Percentiles rank a stretch among this genome's conserved stretches.
These are phyloP conservation scores for Platerodrilus igneus DNA, from an alignment of 2,888 invertebrate species.

Conservation along the genomic window DNA sequence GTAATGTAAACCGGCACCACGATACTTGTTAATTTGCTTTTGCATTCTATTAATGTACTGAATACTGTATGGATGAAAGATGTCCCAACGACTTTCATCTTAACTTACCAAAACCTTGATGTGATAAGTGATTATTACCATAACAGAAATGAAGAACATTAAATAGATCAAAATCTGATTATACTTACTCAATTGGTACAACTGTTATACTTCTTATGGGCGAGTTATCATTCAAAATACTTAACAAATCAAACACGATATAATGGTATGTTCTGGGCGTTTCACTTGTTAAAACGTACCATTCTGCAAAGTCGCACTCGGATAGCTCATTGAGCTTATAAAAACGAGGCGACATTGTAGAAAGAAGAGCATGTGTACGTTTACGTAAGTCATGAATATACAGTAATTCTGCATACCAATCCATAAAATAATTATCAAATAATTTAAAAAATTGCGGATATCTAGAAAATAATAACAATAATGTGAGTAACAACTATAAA, in stretches of 20 bases:
- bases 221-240: slow-evolving; percentile 35
- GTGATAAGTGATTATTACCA: too few relatives aligned
- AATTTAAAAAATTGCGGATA: slow-evolving; percentile 46
- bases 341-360: slow-evolving; percentile 48
- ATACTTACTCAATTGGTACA: slow-evolving; percentile 41
- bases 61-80: too few relatives aligned
- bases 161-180: too few relatives aligned
- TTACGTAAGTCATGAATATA: slow-evolving; percentile 39
- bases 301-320: slow-evolving; percentile 47
- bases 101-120: too few relatives aligned
- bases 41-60: too few relatives aligned
- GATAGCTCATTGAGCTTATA: slow-evolving; percentile 49
- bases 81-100: too few relatives aligned
- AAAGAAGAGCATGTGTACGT: slow-evolving; percentile 41
- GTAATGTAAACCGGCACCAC: too few relatives aligned
- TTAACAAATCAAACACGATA: slow-evolving; percentile 47
- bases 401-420: slow-evolving; percentile 46
- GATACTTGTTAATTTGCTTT: too few relatives aligned
- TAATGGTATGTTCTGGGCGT: slow-evolving; percentile 47
- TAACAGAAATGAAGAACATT: too few relatives aligned
- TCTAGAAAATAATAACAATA: slow-evolving; percentile 33
- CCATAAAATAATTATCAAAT: slow-evolving; percentile 37
- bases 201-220: slow-evolving; percentile 39
- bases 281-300: slow-evolving; percentile 45
- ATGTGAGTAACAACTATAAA: slow-evolving; percentile 5